phyloP scores from a whole-genome alignment of 2,113 vertebrate species.

The Heptranchias perlo region DNA sequence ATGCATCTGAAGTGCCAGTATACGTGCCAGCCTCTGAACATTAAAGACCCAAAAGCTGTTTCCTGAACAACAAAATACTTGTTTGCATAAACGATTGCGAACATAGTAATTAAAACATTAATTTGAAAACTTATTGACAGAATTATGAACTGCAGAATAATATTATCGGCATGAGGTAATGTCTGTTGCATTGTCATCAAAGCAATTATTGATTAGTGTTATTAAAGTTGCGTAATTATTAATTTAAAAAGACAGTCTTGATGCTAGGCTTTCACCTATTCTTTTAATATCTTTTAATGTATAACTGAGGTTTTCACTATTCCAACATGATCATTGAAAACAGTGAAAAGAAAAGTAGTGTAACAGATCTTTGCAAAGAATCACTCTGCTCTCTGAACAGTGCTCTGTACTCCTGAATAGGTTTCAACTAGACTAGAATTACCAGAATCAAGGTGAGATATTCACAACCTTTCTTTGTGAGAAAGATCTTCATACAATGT shows the following conservation, averaged over 20 bases:
- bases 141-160: neutral
- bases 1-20: neutral
- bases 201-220: neutral
- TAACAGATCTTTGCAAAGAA: neutral
- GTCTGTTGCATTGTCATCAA: neutral
- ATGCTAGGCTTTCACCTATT: neutral
- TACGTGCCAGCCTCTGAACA: neutral
- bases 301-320: neutral
- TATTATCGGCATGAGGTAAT: neutral
- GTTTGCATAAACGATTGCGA: neutral
- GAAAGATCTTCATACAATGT: neutral
- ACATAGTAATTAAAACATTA: neutral
- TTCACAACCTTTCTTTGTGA: neutral
- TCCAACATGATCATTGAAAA: neutral
- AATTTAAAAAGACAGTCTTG: neutral
- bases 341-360: neutral
- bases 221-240: conserved; percentile 12
- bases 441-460: neutral
- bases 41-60: neutral
- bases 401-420: neutral
- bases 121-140: neutral
- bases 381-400: neutral
- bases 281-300: conserved; percentile 7
- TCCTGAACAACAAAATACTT: neutral
- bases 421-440: neutral